Evolutionary conservation across 2,797 vertebrate species (phyloP).

Genomic region (Melanogrammus aeglefinus): DNA sequence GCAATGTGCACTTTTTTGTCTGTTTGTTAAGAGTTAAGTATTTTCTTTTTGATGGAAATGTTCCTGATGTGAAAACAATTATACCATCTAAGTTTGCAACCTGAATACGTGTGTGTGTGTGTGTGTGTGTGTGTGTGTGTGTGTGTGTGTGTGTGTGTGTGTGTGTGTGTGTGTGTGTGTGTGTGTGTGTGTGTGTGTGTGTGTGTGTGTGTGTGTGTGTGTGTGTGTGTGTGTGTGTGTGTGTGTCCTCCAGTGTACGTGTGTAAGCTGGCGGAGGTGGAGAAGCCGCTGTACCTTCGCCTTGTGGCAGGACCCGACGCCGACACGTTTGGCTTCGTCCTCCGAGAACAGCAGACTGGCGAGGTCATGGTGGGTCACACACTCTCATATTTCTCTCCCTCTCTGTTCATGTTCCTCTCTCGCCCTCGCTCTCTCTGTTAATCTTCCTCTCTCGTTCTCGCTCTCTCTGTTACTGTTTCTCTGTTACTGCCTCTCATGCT

Average conservation of each 20-base stretch:
- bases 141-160: conserved; percentile 64
- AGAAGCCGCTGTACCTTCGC: conserved; percentile 90
- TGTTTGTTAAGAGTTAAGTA: no score
- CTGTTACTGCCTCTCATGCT: not conserved
- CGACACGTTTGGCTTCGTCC: conserved; percentile 89
- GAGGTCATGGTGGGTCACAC: conserved; percentile 83
- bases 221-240: conserved; percentile 11
- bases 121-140: conserved; percentile 14
- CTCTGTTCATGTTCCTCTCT: not conserved
- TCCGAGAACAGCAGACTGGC: conserved; percentile 92
- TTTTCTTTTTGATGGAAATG: no score
- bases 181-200: no score
- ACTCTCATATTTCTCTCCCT: not conserved
- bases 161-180: conserved; percentile 70
- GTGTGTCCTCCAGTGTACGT: conserved; percentile 81
- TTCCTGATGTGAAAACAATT: not conserved
- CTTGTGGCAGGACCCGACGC: conserved; percentile 86
- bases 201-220: not conserved
- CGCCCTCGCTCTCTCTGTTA: not conserved
- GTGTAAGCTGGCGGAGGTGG: conserved; percentile 89
- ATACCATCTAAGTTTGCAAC: not conserved
- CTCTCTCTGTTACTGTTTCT: not conserved
- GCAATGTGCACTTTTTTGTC: no score
- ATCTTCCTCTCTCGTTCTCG: no score
- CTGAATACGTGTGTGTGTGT: not conserved